These are phyloP conservation scores for Panagrolaimus sp. DNA, from an alignment of 1,140 invertebrate species.

Conservation along the genomic window DNA sequence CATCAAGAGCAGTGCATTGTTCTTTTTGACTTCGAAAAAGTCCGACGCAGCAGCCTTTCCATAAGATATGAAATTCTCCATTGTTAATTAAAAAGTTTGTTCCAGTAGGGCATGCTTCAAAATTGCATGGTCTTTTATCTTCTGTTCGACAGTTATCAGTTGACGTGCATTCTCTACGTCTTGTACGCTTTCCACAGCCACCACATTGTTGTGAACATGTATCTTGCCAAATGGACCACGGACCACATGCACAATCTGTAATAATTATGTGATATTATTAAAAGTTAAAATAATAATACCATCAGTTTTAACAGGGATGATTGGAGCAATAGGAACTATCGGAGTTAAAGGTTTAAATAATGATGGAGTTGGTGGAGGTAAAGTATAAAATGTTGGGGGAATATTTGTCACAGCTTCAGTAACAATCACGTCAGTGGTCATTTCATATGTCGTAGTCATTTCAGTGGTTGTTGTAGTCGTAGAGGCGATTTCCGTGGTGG, in stretches of 20 bases:
- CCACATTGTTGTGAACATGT: conserved; percentile 52
- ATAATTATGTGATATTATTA: neutral
- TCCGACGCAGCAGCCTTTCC: conserved; percentile 57
- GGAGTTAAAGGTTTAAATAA: neutral
- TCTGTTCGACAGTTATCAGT: conserved; percentile 36
- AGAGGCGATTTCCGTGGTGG: conserved; percentile 21
- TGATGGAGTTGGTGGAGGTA: neutral
- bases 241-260: conserved; percentile 39
- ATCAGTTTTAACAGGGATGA: conserved; percentile 1
- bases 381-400: neutral
- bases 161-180: conserved; percentile 39
- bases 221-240: conserved; percentile 49
- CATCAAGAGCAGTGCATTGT: conserved; percentile 37
- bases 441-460: no score
- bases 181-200: conserved; percentile 44
- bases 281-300: neutral
- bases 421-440: no score
- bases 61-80: conserved; percentile 54
- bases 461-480: conserved; percentile 13
- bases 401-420: neutral
- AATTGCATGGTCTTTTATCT: conserved; percentile 56
- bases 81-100: conserved; percentile 57
- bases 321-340: neutral
- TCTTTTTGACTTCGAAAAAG: conserved; percentile 33
- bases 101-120: conserved; percentile 43